Evolutionary conservation across 2,888 invertebrate species (phyloP).

Genomic region (Spicauda simplicius): DNA sequence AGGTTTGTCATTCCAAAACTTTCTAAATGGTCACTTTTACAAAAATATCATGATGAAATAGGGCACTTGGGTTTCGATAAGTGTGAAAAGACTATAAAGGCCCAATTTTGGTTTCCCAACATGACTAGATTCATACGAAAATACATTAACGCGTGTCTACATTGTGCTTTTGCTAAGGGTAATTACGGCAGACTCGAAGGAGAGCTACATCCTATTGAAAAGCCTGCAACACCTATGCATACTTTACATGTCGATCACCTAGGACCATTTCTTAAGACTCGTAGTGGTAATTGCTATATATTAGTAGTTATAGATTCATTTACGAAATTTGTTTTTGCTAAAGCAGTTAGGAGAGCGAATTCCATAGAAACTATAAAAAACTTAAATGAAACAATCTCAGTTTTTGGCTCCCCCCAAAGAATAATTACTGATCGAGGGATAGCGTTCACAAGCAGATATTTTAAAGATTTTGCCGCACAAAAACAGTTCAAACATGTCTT

Average conservation of each 20-base stretch:
- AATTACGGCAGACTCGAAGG: slow-evolving; percentile 39
- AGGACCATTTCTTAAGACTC: slow-evolving; percentile 38
- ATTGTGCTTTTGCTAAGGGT: slow-evolving; percentile 33
- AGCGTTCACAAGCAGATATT: slow-evolving; percentile 31
- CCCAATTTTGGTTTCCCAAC: slow-evolving; percentile 60
- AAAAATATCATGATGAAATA: slow-evolving; percentile 53
- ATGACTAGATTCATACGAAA: slow-evolving; percentile 57
- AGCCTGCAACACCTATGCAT: slow-evolving; percentile 31
- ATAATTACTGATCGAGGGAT: slow-evolving; percentile 28
- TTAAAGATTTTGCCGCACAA: slow-evolving; percentile 34
- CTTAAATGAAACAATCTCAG: slow-evolving; percentile 21
- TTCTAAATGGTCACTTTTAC: background rate
- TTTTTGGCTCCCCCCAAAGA: too few species aligned
- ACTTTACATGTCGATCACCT: slow-evolving; percentile 37
- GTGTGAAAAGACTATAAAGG: slow-evolving; percentile 49
- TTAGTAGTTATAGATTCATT: slow-evolving; percentile 26
- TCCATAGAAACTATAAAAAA: too few species aligned
- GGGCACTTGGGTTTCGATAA: slow-evolving; percentile 57
- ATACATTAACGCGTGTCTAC: slow-evolving; percentile 49
- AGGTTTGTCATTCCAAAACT: too few species aligned
- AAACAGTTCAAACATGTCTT: slow-evolving; percentile 31
- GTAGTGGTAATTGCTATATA: slow-evolving; percentile 25
- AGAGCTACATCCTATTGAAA: slow-evolving; percentile 39
- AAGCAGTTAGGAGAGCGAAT: too few species aligned
- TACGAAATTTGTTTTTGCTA: slow-evolving; percentile 35